phyloP scores from a whole-genome alignment of 2,888 invertebrate genomes.

The Myathropa florea region DNA sequence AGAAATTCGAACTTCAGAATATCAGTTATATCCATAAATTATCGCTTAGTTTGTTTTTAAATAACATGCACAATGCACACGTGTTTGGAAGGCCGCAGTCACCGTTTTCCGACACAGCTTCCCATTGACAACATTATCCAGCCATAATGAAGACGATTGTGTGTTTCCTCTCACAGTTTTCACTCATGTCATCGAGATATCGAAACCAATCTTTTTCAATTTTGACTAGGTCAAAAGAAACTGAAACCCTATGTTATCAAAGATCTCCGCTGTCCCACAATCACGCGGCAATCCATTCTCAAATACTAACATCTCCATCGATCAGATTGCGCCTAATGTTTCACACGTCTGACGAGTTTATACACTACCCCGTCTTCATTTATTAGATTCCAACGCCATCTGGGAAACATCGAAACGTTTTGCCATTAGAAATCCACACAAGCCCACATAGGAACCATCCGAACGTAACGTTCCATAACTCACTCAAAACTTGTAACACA shows the following conservation, averaged over 20 bases:
- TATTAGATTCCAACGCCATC: not conserved
- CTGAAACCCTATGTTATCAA: not conserved
- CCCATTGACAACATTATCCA: no score
- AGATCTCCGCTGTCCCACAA: not conserved
- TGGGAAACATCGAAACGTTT: not conserved
- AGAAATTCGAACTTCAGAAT: not conserved
- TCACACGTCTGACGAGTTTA: not conserved
- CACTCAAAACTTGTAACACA: conserved; percentile 21
- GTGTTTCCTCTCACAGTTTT: not conserved
- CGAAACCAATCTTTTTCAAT: not conserved
- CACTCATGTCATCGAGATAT: not conserved
- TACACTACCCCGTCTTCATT: not conserved
- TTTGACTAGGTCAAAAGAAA: not conserved
- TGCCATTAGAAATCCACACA: not conserved
- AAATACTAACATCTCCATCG: not conserved
- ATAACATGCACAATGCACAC: not conserved
- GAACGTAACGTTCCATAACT: conserved; percentile 4
- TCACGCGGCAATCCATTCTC: not conserved
- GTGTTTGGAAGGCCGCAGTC: not conserved
- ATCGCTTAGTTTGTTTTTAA: not conserved
- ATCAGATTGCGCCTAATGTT: not conserved
- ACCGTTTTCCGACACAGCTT: not conserved
- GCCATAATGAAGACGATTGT: not conserved
- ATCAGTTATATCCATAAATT: not conserved
- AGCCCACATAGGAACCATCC: not conserved